These are phyloP conservation scores for Ceratotherium simum DNA, from an alignment of 2,113 vertebrate species.

Conservation along the genomic window DNA sequence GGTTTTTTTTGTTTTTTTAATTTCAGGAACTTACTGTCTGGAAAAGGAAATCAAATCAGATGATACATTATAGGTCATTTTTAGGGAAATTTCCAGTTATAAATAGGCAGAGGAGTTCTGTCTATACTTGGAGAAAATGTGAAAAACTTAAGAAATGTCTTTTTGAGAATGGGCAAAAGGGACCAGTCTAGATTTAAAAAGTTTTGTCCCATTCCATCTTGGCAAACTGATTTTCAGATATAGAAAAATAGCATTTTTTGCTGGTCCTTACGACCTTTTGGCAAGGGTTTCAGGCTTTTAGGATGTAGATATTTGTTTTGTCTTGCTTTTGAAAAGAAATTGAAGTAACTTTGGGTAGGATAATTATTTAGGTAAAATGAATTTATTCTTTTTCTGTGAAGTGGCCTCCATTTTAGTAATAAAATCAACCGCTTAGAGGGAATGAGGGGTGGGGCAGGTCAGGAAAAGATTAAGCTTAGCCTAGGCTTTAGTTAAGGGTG, in stretches of 20 bases:
- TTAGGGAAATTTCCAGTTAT: constrained; percentile 32
- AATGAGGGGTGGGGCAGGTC: neutral
- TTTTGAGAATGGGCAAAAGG: neutral
- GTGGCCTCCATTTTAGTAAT: neutral
- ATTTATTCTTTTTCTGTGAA: neutral
- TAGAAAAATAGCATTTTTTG: neutral
- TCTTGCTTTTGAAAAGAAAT: constrained; percentile 35
- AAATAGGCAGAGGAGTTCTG: neutral
- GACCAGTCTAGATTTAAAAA: neutral
- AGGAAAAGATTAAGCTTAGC: neutral
- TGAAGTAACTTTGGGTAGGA: neutral
- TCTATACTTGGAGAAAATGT: constrained; percentile 5
- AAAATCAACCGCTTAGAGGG: neutral
- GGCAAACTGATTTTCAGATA: constrained; percentile 37
- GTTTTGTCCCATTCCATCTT: neutral
- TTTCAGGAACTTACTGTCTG: constrained; percentile 42
- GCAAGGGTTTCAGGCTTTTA: neutral
- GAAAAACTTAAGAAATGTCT: constrained; percentile 15
- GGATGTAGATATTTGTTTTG: neutral
- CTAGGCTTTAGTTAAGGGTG: neutral
- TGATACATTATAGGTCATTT: neutral
- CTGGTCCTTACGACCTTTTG: neutral
- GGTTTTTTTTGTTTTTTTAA: neutral
- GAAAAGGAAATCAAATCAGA: constrained; percentile 43
- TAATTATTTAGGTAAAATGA: neutral